phyloP scores from a whole-genome alignment of 2,797 vertebrate species.

The Sylvilagus floridanus region DNA sequence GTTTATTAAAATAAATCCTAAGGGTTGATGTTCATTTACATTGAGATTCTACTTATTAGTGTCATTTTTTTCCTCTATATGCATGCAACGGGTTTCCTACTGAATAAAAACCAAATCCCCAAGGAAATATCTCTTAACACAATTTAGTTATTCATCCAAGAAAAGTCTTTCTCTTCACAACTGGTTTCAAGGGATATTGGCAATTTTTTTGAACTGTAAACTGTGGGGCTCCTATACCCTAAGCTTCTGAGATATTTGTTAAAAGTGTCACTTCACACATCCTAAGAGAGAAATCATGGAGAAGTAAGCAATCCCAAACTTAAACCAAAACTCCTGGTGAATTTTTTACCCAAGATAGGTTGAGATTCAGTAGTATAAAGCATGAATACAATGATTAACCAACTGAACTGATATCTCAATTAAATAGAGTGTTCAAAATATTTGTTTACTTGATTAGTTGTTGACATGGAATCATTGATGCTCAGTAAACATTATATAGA shows the following conservation, averaged over 20 bases:
- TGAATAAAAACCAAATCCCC: constrained; percentile 8
- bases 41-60: background rate
- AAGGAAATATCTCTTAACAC: background rate
- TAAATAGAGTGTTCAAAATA: constrained; percentile 2
- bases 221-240: background rate
- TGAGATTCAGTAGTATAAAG: background rate
- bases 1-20: background rate
- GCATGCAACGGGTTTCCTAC: background rate
- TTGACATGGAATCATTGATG: background rate
- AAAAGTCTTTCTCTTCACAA: background rate
- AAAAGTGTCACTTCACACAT: background rate
- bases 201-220: background rate
- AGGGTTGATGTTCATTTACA: background rate
- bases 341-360: background rate
- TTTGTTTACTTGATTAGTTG: background rate
- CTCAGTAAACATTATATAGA: too few relatives aligned
- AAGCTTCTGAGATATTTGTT: background rate
- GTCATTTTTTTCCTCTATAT: background rate
- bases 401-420: background rate
- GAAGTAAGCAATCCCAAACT: background rate
- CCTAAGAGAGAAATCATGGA: background rate
- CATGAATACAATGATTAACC: background rate
- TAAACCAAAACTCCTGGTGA: background rate
- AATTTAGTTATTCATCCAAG: background rate
- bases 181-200: background rate